Conservation (phyloP, 2,888 invertebrate species). For the Drosophila acutilabella region DNA sequence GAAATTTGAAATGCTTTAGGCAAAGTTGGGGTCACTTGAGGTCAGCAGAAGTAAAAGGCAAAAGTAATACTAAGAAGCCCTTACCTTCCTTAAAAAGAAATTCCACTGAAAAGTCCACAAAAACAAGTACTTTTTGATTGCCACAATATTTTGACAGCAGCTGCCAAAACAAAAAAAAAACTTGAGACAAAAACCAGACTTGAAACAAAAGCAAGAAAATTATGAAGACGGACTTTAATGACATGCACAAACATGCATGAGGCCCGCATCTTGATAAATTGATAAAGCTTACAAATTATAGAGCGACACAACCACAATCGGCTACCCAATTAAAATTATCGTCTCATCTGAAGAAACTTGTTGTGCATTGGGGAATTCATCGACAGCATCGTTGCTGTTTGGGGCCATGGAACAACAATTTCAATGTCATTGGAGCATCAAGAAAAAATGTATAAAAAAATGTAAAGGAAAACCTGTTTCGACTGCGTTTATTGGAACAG, state of each 20-base stretch:
- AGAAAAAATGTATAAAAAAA: not conserved
- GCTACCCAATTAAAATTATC: constrained; percentile 67
- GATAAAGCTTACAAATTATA: constrained; percentile 73
- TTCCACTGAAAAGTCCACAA: not conserved
- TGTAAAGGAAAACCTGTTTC: constrained; percentile 56
- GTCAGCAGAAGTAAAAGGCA: not conserved
- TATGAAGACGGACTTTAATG: constrained; percentile 44
- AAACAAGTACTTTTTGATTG: not conserved
- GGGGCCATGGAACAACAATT: constrained; percentile 46
- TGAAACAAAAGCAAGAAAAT: constrained; percentile 34
- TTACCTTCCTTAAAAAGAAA: not conserved
- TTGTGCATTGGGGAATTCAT: constrained; percentile 57
- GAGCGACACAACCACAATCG: constrained; percentile 36
- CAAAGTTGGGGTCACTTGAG: constrained; percentile 3
- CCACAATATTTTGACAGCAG: constrained; percentile 71
- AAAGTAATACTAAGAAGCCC: no score
- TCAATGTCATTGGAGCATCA: constrained; percentile 52
- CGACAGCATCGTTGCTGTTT: not conserved
- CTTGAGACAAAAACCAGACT: constrained; percentile 12
- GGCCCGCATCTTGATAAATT: constrained; percentile 71
- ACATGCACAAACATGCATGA: constrained; percentile 63
- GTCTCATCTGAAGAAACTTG: constrained; percentile 58
- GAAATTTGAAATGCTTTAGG: constrained; percentile 6
- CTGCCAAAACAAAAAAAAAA: constrained; percentile 52
- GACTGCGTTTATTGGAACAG: constrained; percentile 33